Conservation (phyloP, 2,113 vertebrate species). For the Mirza zaza region DNA sequence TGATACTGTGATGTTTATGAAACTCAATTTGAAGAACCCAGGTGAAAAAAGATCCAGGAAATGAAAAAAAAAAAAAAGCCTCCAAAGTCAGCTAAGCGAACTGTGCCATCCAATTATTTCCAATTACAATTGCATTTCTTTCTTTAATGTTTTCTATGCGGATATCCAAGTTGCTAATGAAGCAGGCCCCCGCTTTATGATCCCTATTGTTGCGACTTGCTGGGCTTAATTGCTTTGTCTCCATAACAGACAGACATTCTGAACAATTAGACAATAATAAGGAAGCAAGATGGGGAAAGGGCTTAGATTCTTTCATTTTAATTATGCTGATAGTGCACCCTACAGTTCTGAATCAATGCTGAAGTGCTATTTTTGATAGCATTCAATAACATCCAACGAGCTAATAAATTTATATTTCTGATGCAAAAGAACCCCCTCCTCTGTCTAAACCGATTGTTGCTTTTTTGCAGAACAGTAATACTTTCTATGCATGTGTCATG, state of each 20-base stretch:
- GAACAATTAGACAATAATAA: slow-evolving; percentile 89
- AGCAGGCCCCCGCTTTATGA: slow-evolving; percentile 85
- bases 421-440: slow-evolving; percentile 64
- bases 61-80: not conserved
- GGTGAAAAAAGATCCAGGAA: slow-evolving; percentile 70
- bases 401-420: slow-evolving; percentile 84
- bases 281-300: slow-evolving; percentile 82
- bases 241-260: slow-evolving; percentile 87
- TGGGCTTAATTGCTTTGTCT: slow-evolving; percentile 90
- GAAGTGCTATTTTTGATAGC: slow-evolving; percentile 84
- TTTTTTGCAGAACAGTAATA: slow-evolving; percentile 13
- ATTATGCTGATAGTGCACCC: slow-evolving; percentile 86
- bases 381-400: slow-evolving; percentile 84
- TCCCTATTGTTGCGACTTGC: slow-evolving; percentile 86
- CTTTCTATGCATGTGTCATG: not conserved
- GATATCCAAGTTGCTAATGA: slow-evolving; percentile 88
- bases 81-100: slow-evolving; percentile 80
- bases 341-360: slow-evolving; percentile 83
- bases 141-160: slow-evolving; percentile 87
- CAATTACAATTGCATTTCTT: slow-evolving; percentile 89
- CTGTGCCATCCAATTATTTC: slow-evolving; percentile 92
- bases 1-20: not conserved
- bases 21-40: slow-evolving; percentile 41
- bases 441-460: slow-evolving; percentile 43
- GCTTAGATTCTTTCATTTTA: slow-evolving; percentile 85